Evolutionary conservation across 2,888 invertebrate genomes (phyloP), one percentile per base, ranked within the genome.

Genomic region (Epinotia bilunana): DNA sequence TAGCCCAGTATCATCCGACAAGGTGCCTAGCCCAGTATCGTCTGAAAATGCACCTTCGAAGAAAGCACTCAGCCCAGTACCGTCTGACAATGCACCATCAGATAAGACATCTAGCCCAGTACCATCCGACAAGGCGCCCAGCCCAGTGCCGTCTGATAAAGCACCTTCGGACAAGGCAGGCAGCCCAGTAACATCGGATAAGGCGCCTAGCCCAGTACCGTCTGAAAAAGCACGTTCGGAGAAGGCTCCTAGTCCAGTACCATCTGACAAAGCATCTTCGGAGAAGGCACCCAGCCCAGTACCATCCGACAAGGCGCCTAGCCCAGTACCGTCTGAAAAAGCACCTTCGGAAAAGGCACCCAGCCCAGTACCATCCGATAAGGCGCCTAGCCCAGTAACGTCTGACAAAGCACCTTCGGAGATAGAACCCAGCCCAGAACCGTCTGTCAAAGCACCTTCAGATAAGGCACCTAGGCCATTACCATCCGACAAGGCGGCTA

Each of bases 401-500:
- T 65, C 65, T 3, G 73, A 67, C 0, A 74, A 78, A 11, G 55
- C 13, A 3, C 18, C 39, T 0, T 46, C 33, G n/a, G 62, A 11
- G 1, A 71, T 61, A 18, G 63, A 61, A 0, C 65, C 46, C 1
- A 55, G 55, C 55, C 53, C 53, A n/a, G n/a, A 5, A 43, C 58
- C 46, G 13, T 20, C 46, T 13, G 46, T 23, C 4, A 77, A 20
- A 6, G 5, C 65, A 1, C 18, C 20, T 13, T 28, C 3, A 3
- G 23, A 28, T 20, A 20, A 20, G 20, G 1, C 2, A 20, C 20
- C 20, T 20, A 58, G 55, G 16, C 70, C 43, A 5, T 33, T 57
- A 0, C 39, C 18, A 11, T 55, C 39, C 11, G 77, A 80, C 3
- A 80, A 80, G 57, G 72, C 61, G 23, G n/a, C 77, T 5, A 78